These are phyloP conservation scores for Gibbula magus DNA, from an alignment of 2,888 invertebrate species.

Conservation along the genomic window DNA sequence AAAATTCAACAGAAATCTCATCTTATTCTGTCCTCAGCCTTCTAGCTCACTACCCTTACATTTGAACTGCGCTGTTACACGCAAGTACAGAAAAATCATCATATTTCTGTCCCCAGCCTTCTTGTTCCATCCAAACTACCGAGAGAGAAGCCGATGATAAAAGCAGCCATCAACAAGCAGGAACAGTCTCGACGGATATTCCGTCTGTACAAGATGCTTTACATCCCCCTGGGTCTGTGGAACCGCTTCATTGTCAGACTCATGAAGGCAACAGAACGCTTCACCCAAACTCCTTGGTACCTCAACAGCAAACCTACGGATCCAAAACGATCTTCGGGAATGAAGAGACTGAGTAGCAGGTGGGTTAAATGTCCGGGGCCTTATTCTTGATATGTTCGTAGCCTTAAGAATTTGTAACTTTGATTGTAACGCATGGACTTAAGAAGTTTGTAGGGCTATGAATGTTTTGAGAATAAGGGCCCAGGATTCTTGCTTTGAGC, in stretches of 20 bases:
- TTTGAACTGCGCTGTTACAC: no score
- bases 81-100: no score
- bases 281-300: slow-evolving; percentile 32
- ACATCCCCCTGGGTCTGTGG: slow-evolving; percentile 69
- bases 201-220: slow-evolving; percentile 65
- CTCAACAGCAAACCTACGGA: background rate
- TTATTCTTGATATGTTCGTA: no score
- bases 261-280: slow-evolving; percentile 44
- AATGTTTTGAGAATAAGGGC: no score
- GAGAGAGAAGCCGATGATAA: slow-evolving; percentile 35
- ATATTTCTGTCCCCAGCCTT: slow-evolving; percentile 49
- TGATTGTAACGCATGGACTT: no score
- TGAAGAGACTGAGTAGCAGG: background rate
- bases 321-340: background rate
- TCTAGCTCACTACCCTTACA: no score
- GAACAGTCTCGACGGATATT: slow-evolving; percentile 35
- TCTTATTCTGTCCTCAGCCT: no score
- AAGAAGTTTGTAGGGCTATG: no score
- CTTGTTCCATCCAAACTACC: slow-evolving; percentile 66
- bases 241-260: slow-evolving; percentile 64
- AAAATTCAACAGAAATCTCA: no score
- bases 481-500: no score
- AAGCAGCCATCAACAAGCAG: slow-evolving; percentile 30
- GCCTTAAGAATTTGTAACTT: no score
- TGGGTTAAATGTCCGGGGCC: no score